phyloP scores from a whole-genome alignment of 2,797 vertebrate genomes.

The Molothrus ater region DNA sequence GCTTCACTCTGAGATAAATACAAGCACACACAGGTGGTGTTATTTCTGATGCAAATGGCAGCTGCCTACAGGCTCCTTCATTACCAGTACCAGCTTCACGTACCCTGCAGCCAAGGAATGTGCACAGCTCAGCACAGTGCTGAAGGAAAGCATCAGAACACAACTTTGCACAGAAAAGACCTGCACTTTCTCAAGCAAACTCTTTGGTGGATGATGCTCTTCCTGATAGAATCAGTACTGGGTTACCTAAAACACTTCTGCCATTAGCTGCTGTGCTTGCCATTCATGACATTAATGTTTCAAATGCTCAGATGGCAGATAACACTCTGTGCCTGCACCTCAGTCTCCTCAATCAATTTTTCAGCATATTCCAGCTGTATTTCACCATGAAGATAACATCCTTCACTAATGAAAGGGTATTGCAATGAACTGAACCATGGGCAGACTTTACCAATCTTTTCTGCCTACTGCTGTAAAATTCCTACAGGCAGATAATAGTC shows the following conservation, averaged over 20 bases:
- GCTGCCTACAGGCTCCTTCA: neutral
- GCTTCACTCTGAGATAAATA: neutral
- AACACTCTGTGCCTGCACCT: neutral
- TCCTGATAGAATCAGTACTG: neutral
- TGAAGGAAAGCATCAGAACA: neutral
- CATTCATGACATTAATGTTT: neutral
- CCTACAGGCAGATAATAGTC: neutral
- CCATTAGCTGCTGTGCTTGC: neutral
- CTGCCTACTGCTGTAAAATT: neutral
- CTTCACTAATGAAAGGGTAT: neutral
- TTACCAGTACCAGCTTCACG: neutral
- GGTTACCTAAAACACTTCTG: neutral
- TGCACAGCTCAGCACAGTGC: neutral
- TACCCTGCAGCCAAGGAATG: neutral
- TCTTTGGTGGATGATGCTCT: neutral
- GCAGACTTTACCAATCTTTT: neutral
- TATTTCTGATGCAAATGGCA: neutral
- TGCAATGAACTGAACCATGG: neutral
- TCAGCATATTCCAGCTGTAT: neutral
- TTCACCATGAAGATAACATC: neutral
- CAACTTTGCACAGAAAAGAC: neutral
- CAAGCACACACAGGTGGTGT: neutral
- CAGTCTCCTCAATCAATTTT: neutral
- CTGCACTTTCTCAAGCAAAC: neutral
- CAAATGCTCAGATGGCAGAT: neutral